These are phyloP conservation scores for Dallia pectoralis DNA, from an alignment of 2,797 vertebrate genomes.

Conservation along the genomic window DNA sequence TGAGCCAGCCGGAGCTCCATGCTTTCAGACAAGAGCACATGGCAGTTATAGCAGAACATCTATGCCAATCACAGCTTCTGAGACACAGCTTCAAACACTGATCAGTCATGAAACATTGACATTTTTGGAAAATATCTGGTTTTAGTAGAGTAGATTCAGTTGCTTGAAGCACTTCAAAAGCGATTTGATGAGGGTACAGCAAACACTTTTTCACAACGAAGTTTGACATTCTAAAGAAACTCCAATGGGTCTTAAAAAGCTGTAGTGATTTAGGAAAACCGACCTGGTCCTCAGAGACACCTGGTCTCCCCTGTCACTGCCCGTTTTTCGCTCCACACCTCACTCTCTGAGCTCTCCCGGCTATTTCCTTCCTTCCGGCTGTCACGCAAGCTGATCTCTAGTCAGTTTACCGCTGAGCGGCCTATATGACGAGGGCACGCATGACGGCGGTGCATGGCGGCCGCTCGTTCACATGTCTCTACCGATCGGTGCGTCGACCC, in stretches of 20 bases:
- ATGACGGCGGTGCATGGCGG: neutral
- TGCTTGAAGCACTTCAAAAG: neutral
- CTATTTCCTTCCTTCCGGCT: constrained; percentile 18
- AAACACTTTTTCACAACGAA: neutral
- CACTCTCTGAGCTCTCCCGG: constrained; percentile 34
- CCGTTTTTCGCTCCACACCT: constrained; percentile 33
- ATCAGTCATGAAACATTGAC: neutral
- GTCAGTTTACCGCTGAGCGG: neutral
- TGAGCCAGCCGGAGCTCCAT: constrained; percentile 33
- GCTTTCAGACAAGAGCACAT: constrained; percentile 9
- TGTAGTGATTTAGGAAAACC: neutral
- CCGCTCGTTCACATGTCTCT: constrained; percentile 6
- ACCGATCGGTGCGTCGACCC: constrained; percentile 12
- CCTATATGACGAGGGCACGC: neutral
- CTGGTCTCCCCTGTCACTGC: neutral
- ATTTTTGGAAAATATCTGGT: neutral
- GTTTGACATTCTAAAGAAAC: neutral
- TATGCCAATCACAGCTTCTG: constrained; percentile 1
- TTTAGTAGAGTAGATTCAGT: neutral
- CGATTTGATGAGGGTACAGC: neutral
- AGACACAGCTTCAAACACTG: neutral
- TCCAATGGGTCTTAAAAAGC: neutral
- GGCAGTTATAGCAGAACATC: neutral
- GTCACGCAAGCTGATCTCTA: constrained; percentile 27
- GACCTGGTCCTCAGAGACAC: neutral